A percentile compares a stretch with the other conserved stretches of the same genome.
These are phyloP conservation scores for Solenodon paradoxus DNA, from an alignment of 2,113 vertebrate species.

Conservation along the genomic window DNA sequence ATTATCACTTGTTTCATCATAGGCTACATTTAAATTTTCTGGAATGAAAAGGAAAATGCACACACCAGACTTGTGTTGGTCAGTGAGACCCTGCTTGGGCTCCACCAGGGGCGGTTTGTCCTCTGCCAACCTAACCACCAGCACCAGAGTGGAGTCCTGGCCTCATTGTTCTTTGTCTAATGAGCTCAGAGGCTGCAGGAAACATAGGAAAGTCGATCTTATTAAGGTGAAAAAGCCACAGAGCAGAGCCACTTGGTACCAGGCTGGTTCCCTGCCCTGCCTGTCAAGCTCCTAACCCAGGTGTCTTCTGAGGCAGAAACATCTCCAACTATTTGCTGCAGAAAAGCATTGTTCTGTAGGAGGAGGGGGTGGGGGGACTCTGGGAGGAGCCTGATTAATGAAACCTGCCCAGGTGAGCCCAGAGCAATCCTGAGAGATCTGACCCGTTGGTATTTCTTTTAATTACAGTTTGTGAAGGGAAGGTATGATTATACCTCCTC, in stretches of 20 bases:
- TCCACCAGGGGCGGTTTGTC: too few relatives aligned
- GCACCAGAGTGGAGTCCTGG: constrained; percentile 36
- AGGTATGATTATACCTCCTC: constrained; percentile 51
- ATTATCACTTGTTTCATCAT: neutral
- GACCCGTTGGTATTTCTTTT: constrained; percentile 30
- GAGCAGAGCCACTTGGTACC: neutral
- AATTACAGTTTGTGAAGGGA: constrained; percentile 51
- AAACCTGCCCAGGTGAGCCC: constrained; percentile 62
- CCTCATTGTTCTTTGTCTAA: constrained; percentile 48
- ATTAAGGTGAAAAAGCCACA: constrained; percentile 12
- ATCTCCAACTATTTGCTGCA: constrained; percentile 74
- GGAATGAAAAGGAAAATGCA: neutral
- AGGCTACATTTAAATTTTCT: neutral
- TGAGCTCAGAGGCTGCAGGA: constrained; percentile 56
- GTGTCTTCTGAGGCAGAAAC: constrained; percentile 33
- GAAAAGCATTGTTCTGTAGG: constrained; percentile 36
- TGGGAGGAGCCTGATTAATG: neutral
- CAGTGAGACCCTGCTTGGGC: neutral
- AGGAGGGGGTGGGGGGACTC: neutral
- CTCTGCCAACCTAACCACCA: neutral
- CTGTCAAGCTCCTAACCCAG: constrained; percentile 55
- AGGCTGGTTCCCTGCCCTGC: constrained; percentile 45
- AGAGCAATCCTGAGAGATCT: neutral
- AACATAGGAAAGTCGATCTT: neutral
- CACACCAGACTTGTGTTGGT: neutral